Percentiles rank a stretch among this genome's conserved stretches.
phyloP scores from a whole-genome alignment of 2,888 invertebrate genomes.

The Taphrorychus bicolor region DNA sequence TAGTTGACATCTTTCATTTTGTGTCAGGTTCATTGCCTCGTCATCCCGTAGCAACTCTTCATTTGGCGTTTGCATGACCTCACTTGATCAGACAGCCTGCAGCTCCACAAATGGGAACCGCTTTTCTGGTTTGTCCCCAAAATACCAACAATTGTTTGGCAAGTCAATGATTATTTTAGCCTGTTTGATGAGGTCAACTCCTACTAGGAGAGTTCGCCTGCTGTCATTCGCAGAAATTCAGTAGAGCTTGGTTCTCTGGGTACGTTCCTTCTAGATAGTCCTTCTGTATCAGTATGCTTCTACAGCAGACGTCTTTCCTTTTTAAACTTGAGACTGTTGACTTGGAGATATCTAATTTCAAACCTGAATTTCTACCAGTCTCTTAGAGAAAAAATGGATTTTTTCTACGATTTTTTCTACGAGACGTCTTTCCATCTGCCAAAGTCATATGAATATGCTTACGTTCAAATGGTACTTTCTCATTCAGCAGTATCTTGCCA shows the following conservation, averaged over 20 bases:
- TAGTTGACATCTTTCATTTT: accelerated
- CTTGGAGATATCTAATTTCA: too few relatives aligned
- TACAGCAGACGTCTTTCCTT: too few relatives aligned
- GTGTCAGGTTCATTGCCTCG: background rate
- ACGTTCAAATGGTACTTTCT: background rate
- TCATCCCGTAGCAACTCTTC: accelerated
- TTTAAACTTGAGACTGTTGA: too few relatives aligned
- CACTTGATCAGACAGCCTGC: accelerated
- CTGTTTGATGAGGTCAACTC: background rate
- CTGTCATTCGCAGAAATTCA: background rate
- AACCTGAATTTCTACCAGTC: too few relatives aligned
- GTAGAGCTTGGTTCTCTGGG: too few relatives aligned
- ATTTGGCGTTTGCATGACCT: accelerated
- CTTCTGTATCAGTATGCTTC: too few relatives aligned
- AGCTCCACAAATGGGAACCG: background rate
- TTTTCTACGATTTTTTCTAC: too few relatives aligned
- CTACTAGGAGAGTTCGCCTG: background rate
- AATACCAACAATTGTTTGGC: background rate
- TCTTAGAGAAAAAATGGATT: too few relatives aligned
- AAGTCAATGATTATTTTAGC: background rate
- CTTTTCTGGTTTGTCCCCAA: background rate
- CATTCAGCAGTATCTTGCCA: background rate
- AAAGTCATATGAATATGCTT: too few relatives aligned
- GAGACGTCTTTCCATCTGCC: background rate
- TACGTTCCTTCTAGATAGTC: too few relatives aligned